Base-by-base conservation (phyloP, 2,113 vertebrate species). In the Zootoca vivipara region DNA sequence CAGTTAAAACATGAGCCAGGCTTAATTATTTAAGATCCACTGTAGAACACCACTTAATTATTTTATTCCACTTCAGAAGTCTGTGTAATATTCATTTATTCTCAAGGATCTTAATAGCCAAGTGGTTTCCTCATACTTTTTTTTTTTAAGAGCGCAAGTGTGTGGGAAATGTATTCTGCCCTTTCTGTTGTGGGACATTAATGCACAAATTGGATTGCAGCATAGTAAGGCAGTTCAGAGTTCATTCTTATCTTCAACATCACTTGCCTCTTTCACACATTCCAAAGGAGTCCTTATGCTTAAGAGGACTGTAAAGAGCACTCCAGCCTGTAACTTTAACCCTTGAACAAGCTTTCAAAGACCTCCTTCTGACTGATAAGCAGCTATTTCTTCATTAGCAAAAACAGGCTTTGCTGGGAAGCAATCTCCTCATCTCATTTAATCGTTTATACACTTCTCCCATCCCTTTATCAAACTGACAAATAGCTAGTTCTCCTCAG, bases 211-310 rank as follows among this genome's bases (percentile, higher is more conserved):
- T 85, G 91, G 90, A 94, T 90, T 92, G 89, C 92, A 83, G 85
- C 78, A 83, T 0, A 42, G 89, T 22, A 12, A 5, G 83, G 46
- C 52, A 30, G 90, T 92, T 94, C 95, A 94, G 90, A 90, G 93
- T 93, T 93, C 93, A 93, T 90, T 88, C 91, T 92, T 95, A 95
- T 95, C 94, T 94, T 15, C 2, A 0, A 88, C 93, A 92, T 95
- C 92, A 64, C 91, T 93, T 93, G 92, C 91, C 89, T 94, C 65
- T 92, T 95, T 95, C 93, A 92, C 89, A 89, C 92, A 93, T 93
- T 94, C 94, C 94, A 92, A 93, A 91, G 28, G 88, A 91, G 64
- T 79, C 93, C 92, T 94, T 92, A 92, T 79, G 87, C 89, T 92
- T 91, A 4, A 88, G 91, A 8, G 28, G 80, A 24, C 75, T 38